Evolutionary conservation across 2,888 invertebrate genomes (phyloP), one percentile per base, ranked within the genome.

Genomic region (Pachliopta kotzebuea): DNA sequence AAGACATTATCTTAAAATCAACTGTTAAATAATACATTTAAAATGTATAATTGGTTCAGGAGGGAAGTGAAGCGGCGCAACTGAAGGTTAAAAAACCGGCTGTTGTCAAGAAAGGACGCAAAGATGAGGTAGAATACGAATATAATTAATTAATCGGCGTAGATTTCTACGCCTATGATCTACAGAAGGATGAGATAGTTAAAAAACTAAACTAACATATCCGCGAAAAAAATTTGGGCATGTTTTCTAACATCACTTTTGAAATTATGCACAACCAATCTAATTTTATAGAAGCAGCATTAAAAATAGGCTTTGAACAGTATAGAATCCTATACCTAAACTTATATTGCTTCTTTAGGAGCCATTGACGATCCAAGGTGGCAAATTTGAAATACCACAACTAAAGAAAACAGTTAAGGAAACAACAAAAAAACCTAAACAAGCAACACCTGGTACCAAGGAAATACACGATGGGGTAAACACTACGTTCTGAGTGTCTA

Each of bases 81-180:
- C 89, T 91, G 71, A 91, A 91, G 74, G 81, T 91, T 74, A 91
- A 91, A 86, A 91, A 87, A 75, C 86, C 90, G 61, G 89, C 88
- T 67, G 86, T 90, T 54, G 83, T 83, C 79, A 89, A 90, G 79
- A 90, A 89, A 79, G 80, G 75, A 71, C 81, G 83, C 69, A 82
- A 83, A 53, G 82, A 83, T 76, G 87, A 89, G 88, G 90, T 89
- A 90, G 80, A 77, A 66, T 66, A 21, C 70, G 24, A 69, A 63
- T 69, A 71, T 23, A 29, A 26, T 26, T 56, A n/a, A 49, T 54
- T 18, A 26, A 14, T 60, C n/a, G 21, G 23, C 57, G n/a, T n/a
- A n/a, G n/a, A n/a, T n/a, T n/a, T n/a, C n/a, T n/a, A n/a, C n/a
- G n/a, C n/a, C n/a, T n/a, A n/a, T n/a, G n/a, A n/a, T n/a, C 21